Percentiles rank a stretch among this genome's conserved stretches.
Conservation (phyloP, 2,888 invertebrate species). For the Eustalomyia histrio region DNA sequence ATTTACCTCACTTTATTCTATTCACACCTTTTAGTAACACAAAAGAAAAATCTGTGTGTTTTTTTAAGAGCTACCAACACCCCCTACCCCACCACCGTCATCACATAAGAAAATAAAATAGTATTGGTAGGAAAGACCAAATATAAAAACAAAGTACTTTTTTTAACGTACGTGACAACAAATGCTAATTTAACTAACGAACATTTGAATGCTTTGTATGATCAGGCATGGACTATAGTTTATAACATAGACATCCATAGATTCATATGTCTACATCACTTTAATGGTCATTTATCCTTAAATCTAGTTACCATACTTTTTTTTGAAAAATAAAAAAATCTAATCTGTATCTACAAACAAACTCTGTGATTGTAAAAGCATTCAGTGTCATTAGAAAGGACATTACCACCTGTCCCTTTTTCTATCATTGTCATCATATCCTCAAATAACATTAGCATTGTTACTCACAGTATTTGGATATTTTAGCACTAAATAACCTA, state of each 20-base stretch:
- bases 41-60: neutral
- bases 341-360: constrained; percentile 13
- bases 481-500: constrained; percentile 14
- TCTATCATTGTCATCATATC: constrained; percentile 37
- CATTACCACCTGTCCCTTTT: constrained; percentile 36
- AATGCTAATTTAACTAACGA: constrained; percentile 60
- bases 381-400: constrained; percentile 48
- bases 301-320: constrained; percentile 44
- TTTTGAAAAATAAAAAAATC: neutral
- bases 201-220: constrained; percentile 33
- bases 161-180: constrained; percentile 51
- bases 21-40: constrained; percentile 41
- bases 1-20: constrained; percentile 36
- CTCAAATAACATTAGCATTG: constrained; percentile 40
- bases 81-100: no score
- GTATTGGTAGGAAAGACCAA: constrained; percentile 14
- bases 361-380: constrained; percentile 11
- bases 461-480: neutral
- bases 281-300: constrained; percentile 57
- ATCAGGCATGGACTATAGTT: neutral
- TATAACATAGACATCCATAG: neutral
- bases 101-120: constrained; percentile 19
- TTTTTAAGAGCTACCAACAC: constrained; percentile 1
- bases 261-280: constrained; percentile 43
- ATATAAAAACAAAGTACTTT: constrained; percentile 32